Base-by-base conservation (phyloP, 2,113 vertebrate genomes). In the Argyrosomus japonicus region DNA sequence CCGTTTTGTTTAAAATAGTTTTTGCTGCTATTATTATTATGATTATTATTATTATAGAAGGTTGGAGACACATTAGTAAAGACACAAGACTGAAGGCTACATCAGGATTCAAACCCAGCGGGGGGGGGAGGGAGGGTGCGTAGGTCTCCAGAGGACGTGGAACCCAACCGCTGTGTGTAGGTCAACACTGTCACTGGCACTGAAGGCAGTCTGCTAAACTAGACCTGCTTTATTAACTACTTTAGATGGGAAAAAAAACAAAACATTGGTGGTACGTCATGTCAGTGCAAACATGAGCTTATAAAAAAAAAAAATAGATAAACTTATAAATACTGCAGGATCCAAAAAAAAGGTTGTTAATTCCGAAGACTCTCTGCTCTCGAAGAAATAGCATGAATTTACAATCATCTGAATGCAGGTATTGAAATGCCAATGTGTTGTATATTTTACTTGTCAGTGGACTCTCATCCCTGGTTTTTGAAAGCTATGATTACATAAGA, bases 401-500 rank as follows among this genome's bases (percentile, higher is more conserved):
- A 25, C 63, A 71, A 75, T 27, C 5, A 15, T 48, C 50, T 36
- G 25, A 54, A 70, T 18, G 48, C 29, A 75, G 68, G 40, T 64
- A 23, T 8, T 68, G 56, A 88, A 85, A 87, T 80, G 27, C 56
- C 60, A 88, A 25, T 48, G 32, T 71, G 73, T 13, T 40, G 64
- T 81, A 36, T 13, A 73, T 75, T 78, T 40, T 64, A 53, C 43
- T 77, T 69, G 62, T 67, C 63, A 51, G 71, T 69, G n/a, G 40
- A 79, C 69, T 58, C 61, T 73, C 68, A 76, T 76, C 62, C 53
- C 17, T 68, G 57, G 54, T 32, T 77, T 83, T 76, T 77, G 53
- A 80, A 85, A 84, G 72, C 86, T 71, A 19, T 51, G 32, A 83
- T 84, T 88, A 83, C 60, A 80, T 72, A 77, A 90, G 75, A 64